Evolutionary conservation across 2,113 vertebrate species (phyloP).

Genomic region (Entelurus aequoreus): DNA sequence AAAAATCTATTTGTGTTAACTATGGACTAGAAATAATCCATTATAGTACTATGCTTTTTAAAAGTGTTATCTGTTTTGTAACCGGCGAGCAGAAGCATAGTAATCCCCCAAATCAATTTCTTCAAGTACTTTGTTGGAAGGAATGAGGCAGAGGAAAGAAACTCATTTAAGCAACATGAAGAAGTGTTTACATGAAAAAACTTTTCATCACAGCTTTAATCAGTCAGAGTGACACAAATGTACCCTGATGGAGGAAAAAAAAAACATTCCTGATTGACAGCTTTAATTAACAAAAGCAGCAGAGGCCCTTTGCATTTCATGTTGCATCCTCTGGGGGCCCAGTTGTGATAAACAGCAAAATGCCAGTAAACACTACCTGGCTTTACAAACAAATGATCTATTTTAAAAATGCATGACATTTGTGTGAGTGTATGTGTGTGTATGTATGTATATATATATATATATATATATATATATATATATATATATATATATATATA

Average conservation of each 20-base stretch:
- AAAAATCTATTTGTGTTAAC: too few relatives aligned
- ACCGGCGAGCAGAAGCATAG: not conserved
- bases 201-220: constrained; percentile 65
- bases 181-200: constrained; percentile 55
- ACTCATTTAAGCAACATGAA: constrained; percentile 58
- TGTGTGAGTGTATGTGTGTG: constrained; percentile 15
- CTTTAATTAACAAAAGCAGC: constrained; percentile 67
- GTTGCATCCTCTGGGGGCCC: constrained; percentile 51
- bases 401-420: constrained; percentile 60
- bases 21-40: not conserved
- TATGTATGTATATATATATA: not conserved
- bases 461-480: too few relatives aligned
- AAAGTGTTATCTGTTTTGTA: not conserved
- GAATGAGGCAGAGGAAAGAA: not conserved
- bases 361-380: constrained; percentile 53
- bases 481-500: too few relatives aligned
- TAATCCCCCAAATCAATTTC: not conserved
- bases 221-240: constrained; percentile 63
- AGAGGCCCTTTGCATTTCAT: constrained; percentile 52
- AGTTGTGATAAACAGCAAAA: constrained; percentile 48
- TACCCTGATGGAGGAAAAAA: constrained; percentile 51
- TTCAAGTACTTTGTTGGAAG: constrained; percentile 10
- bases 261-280: constrained; percentile 61
- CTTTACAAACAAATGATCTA: constrained; percentile 48
- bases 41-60: too few relatives aligned